Evolutionary conservation across 1,140 invertebrate genomes (phyloP), one percentile per base, ranked within the genome.

Genomic region (Spodoptera frugiperda): DNA sequence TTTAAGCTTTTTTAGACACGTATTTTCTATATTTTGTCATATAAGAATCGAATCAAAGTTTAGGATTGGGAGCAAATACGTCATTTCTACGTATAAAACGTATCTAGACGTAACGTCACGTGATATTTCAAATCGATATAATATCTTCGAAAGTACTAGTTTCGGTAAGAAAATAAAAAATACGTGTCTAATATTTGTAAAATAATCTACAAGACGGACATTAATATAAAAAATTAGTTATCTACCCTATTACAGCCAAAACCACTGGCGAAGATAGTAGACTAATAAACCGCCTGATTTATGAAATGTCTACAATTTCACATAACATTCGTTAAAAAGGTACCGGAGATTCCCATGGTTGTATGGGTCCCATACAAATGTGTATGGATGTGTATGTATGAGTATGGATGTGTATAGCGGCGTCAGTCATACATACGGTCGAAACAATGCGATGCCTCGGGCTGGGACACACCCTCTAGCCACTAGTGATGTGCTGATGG

Each of bases 391-490:
- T 81, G 57, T 81, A 83, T 79, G 77, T 83, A 81, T 59, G 53
- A 3, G 25, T 25, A 25, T 25, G 25, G 25, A 25, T 55, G 76
- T 75, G 68, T 33, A 86, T 81, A 80, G 80, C 80, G 81, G 82
- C 84, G 78, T 83, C 81, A 78, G 89, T 89, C 90, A 89, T 87
- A 90, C 90, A 83, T 87, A 89, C 87, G 82, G 84, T 89, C 90
- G 88, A 91, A 91, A 92, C 91, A 92, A 92, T 92, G 89, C 88
- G 19, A 70, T 73, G 78, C 82, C 85, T 87, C 88, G 82, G 88
- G 88, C 85, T 57, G 81, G 76, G 87, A 86, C 89, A 90, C 90
- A 89, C 90, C 90, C 90, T 63, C 83, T 82, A 76, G 73, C 78
- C 76, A 57, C 74, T 87, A 91, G 91, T 88, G 88, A 87, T 84